Evolutionary conservation across 2,888 invertebrate species (phyloP).

Genomic region (Platerodrilus igneus): DNA sequence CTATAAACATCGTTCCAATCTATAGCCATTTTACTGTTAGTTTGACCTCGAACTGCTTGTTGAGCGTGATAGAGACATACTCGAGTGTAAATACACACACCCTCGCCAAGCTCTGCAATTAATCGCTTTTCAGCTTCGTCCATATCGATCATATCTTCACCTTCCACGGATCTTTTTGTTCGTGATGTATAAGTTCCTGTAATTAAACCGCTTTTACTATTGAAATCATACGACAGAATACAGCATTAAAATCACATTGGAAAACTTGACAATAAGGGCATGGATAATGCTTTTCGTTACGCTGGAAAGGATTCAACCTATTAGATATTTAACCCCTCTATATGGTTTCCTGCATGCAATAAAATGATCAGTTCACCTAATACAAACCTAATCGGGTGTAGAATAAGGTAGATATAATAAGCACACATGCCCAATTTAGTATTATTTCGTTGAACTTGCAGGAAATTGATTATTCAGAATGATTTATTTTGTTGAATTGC

Average conservation of each 20-base stretch:
- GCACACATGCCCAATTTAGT: constrained; percentile 9
- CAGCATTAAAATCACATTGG: no score
- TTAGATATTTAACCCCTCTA: constrained; percentile 8
- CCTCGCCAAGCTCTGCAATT: constrained; percentile 68
- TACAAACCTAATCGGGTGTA: constrained; percentile 8
- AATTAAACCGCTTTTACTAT: no score
- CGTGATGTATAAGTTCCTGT: constrained; percentile 70
- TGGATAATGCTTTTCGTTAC: no score
- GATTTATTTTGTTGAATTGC: no score
- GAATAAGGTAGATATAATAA: constrained; percentile 8
- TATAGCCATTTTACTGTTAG: constrained; percentile 45
- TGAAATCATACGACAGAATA: no score
- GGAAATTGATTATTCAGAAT: constrained; percentile 8
- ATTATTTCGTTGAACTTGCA: constrained; percentile 6
- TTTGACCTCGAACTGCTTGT: constrained; percentile 48
- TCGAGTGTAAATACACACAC: constrained; percentile 74
- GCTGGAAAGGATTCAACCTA: no score
- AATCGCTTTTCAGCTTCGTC: constrained; percentile 75
- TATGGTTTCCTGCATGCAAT: constrained; percentile 13
- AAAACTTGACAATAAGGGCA: no score
- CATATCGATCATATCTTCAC: constrained; percentile 58
- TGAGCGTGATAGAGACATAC: constrained; percentile 70
- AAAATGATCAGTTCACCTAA: constrained; percentile 10
- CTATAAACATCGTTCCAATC: constrained; percentile 76
- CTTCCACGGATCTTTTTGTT: constrained; percentile 52